Conservation (phyloP, 2,113 vertebrate genomes). For the Corydoras maculifer region DNA sequence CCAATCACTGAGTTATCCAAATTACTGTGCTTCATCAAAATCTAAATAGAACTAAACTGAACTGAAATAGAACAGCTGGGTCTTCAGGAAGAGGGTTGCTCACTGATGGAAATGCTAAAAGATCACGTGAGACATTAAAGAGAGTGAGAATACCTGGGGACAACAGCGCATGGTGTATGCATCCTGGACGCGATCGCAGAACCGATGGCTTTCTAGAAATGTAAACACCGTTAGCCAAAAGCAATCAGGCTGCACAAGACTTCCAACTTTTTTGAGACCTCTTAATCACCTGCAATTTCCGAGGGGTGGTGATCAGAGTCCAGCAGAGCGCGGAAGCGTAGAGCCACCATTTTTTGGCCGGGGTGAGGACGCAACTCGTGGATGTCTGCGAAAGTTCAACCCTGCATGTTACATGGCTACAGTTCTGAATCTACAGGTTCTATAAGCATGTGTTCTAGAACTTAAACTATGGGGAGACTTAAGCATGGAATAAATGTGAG, state of each 20-base stretch:
- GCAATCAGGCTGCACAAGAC: not conserved
- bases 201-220: constrained; percentile 86
- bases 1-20: too few species aligned
- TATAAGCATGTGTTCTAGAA: too few species aligned
- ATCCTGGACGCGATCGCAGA: constrained; percentile 94
- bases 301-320: constrained; percentile 97
- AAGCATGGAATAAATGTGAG: too few species aligned
- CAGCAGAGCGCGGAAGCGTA: constrained; percentile 88
- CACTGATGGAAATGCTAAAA: not conserved
- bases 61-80: not conserved
- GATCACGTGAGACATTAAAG: not conserved
- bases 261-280: not conserved
- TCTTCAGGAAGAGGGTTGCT: too few species aligned
- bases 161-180: constrained; percentile 96
- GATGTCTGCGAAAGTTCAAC: constrained; percentile 73
- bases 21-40: too few species aligned
- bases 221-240: constrained; percentile 16
- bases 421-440: too few species aligned
- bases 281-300: constrained; percentile 83
- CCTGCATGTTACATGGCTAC: not conserved
- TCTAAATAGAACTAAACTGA: too few species aligned
- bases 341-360: constrained; percentile 88
- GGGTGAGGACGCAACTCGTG: constrained; percentile 84
- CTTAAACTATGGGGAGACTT: too few species aligned
- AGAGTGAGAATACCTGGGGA: constrained; percentile 78